Evolutionary conservation across 2,797 vertebrate genomes (phyloP).

Genomic region (Phrynocephalus vlangalii): DNA sequence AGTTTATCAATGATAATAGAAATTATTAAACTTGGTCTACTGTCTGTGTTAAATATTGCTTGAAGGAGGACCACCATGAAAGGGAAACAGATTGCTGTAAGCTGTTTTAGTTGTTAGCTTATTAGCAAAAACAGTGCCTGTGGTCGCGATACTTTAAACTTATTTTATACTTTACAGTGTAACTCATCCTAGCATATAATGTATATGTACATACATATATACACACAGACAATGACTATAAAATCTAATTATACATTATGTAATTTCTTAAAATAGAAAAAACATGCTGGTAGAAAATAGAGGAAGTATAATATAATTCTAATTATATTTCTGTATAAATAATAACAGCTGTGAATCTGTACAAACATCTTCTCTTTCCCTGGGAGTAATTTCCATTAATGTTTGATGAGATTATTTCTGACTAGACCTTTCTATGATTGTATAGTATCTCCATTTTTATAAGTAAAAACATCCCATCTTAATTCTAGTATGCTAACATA

Average conservation of each 20-base stretch:
- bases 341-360: neutral
- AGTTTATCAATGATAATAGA: constrained; percentile 59
- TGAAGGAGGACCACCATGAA: constrained; percentile 65
- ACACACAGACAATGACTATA: neutral
- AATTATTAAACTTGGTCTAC: constrained; percentile 62
- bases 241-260: neutral
- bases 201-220: neutral
- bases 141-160: neutral
- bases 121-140: neutral
- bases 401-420: neutral
- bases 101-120: constrained; percentile 23
- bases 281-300: neutral
- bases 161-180: neutral
- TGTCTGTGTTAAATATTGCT: constrained; percentile 61
- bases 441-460: neutral
- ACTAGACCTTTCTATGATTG: neutral
- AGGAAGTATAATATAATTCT: neutral
- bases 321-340: neutral
- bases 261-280: neutral
- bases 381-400: neutral
- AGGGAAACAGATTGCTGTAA: constrained; percentile 59
- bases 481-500: neutral
- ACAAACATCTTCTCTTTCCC: too few species aligned
- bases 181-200: neutral
- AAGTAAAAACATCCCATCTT: neutral